phyloP scores from a whole-genome alignment of 2,797 vertebrate species.

The Micrastur ruficollis region DNA sequence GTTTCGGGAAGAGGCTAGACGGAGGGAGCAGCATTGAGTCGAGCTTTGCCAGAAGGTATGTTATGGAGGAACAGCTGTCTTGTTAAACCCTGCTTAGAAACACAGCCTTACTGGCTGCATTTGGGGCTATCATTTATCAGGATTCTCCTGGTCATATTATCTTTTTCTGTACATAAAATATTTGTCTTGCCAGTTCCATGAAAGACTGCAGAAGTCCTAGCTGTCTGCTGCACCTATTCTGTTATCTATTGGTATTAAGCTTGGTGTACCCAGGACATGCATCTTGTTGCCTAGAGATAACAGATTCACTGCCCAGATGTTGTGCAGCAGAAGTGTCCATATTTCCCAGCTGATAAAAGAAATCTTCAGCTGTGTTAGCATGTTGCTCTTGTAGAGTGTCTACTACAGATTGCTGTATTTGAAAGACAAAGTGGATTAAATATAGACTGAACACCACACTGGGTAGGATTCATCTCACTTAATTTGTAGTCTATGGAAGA shows the following conservation, averaged over 20 bases:
- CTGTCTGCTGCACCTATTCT: neutral
- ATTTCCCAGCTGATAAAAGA: neutral
- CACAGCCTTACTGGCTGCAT: neutral
- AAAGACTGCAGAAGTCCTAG: neutral
- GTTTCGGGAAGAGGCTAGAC: neutral
- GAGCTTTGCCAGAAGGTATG: neutral
- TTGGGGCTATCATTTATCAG: neutral
- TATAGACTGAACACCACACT: neutral
- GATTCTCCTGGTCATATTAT: neutral
- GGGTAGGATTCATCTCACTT: neutral
- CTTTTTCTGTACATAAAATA: neutral
- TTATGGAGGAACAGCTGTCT: neutral
- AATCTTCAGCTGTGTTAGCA: neutral
- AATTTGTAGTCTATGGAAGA: neutral
- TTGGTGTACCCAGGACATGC: neutral
- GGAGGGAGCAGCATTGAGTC: neutral
- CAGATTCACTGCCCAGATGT: neutral
- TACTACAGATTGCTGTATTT: neutral
- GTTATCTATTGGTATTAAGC: neutral
- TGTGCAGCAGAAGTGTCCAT: neutral
- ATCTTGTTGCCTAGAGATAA: neutral
- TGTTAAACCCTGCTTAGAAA: neutral
- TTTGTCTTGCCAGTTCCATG: neutral
- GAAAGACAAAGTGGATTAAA: neutral
- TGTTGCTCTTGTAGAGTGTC: neutral